Evolutionary conservation across 1,140 invertebrate genomes (phyloP), one percentile per base, ranked within the genome.

Genomic region (Tetramorium parvispinum): DNA sequence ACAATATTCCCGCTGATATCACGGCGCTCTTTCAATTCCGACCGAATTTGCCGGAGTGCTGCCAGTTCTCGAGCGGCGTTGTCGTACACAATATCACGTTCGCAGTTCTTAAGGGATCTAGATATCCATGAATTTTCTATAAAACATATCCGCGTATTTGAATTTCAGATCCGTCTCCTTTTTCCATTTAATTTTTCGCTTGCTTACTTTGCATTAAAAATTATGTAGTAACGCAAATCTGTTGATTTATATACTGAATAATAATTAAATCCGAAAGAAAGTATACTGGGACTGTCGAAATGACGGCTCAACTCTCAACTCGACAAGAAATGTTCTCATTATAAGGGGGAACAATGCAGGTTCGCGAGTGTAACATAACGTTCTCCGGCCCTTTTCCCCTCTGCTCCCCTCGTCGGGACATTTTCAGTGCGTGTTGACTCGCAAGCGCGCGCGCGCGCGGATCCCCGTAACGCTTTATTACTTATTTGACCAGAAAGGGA

Each of bases 401-500:
- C n/a, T 2, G 32, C 49, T n/a, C 46, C n/a, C 59, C 40, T 86
- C 70, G 71, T 65, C 85, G 68, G 49, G 53, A 37, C 53, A 81
- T 63, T 83, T 82, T 83, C 85, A 71, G 85, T 71, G 18, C 57
- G 24, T 70, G 57, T 82, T 71, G 85, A 65, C 78, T 86, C 76
- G 27, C 55, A 37, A 18, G 27, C 63, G 10, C 27, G 61, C 32
- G 27, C 63, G 10, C 27, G 61, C 63, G 16, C 40, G 49, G 32
- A 46, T 73, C 49, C 57, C 27, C 53, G 77, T 32, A 27, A 68
- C 27, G 61, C 78, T 82, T 86, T 46, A 59, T 83, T 59, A 59
- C 79, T 83, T 83, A 81, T 71, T 71, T 70, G 46, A 46, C 16
- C 77, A 18, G 77, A 40, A 53, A 81, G 63, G 55, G 27, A n/a